Conservation (phyloP, 2,113 vertebrate species). For the Taurulus bubalis region DNA sequence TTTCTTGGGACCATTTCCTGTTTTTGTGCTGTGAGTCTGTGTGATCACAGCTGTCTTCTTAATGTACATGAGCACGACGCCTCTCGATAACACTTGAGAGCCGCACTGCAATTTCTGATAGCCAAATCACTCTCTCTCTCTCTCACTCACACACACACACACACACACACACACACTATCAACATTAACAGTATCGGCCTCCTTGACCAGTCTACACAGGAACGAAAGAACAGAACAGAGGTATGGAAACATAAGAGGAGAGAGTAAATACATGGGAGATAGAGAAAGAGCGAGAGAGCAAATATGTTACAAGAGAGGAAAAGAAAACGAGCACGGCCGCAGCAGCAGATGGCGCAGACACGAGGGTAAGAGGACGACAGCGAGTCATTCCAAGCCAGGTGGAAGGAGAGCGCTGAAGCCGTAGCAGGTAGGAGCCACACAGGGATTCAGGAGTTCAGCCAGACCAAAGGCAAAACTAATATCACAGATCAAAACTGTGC, state of each 20-base stretch:
- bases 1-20: slow-evolving; percentile 4
- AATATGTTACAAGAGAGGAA: slow-evolving; percentile 15
- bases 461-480: slow-evolving; percentile 29
- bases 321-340: slow-evolving; percentile 16
- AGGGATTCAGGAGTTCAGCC: slow-evolving; percentile 16
- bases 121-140: neutral
- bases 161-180: neutral
- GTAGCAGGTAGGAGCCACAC: slow-evolving; percentile 38
- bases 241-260: slow-evolving; percentile 8
- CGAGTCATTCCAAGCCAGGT: slow-evolving; percentile 57
- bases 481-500: neutral
- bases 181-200: neutral
- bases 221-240: neutral
- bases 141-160: slow-evolving; percentile 2
- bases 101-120: slow-evolving; percentile 4
- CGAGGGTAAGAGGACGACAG: slow-evolving; percentile 26
- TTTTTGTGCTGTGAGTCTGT: slow-evolving; percentile 37
- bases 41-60: slow-evolving; percentile 23
- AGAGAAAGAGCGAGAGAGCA: slow-evolving; percentile 4
- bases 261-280: slow-evolving; percentile 25
- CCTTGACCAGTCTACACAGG: neutral
- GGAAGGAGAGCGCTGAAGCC: slow-evolving; percentile 22
- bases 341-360: slow-evolving; percentile 42
- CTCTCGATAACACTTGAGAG: slow-evolving; percentile 5
- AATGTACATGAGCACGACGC: slow-evolving; percentile 7